Percentiles rank a stretch among this genome's conserved stretches.
These are phyloP conservation scores for Camelus dromedarius DNA, from an alignment of 2,113 vertebrate genomes.

Conservation along the genomic window DNA sequence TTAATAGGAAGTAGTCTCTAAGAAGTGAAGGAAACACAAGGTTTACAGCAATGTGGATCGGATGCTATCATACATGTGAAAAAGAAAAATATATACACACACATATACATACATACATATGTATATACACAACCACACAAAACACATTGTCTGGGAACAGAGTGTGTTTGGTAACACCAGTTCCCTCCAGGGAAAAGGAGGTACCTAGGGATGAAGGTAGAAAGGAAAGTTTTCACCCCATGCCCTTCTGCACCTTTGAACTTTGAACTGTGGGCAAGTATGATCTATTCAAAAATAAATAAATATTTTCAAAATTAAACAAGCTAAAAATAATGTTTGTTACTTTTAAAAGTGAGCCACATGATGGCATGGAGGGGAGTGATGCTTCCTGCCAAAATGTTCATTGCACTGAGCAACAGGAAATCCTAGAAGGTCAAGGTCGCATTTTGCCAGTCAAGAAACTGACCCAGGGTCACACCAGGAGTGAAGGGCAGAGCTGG, in stretches of 20 bases:
- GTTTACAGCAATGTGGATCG: background rate
- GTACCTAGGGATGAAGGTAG: background rate
- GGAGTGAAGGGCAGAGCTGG: background rate
- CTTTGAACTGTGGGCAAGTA: background rate
- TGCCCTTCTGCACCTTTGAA: background rate
- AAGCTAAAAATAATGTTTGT: background rate
- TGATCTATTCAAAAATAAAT: background rate
- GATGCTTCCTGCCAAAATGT: background rate
- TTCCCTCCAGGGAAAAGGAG: background rate
- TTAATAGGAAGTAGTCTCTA: background rate
- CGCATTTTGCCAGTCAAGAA: background rate
- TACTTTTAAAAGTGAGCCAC: background rate
- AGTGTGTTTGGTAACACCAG: background rate
- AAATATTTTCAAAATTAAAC: background rate
- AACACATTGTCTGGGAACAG: background rate
- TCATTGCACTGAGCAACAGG: background rate
- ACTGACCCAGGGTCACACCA: background rate
- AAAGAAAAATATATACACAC: background rate
- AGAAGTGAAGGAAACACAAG: background rate
- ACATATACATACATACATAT: background rate
- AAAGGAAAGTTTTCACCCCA: background rate
- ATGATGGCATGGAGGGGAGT: background rate
- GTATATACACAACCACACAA: background rate
- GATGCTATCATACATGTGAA: background rate
- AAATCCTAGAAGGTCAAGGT: slow-evolving; percentile 4